Evolutionary conservation across 2,797 vertebrate genomes (phyloP).

Genomic region (Myotis daubentonii): DNA sequence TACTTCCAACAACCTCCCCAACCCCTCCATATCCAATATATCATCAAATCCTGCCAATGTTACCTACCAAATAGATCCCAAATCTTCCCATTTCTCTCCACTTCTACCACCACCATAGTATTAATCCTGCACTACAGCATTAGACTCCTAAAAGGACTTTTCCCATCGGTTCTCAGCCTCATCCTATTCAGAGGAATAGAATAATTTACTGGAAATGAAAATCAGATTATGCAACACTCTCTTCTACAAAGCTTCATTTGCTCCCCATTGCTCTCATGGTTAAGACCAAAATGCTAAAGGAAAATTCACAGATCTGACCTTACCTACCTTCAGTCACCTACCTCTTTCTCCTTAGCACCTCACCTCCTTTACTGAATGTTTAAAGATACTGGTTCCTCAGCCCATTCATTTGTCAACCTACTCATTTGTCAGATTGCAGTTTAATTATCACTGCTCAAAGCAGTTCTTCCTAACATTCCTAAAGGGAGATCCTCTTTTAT

Average conservation of each 20-base stretch:
- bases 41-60: not conserved
- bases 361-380: not conserved
- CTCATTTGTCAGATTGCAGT: not conserved
- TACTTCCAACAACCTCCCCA: not conserved
- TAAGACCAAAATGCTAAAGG: not conserved
- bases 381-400: not conserved
- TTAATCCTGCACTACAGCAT: not conserved
- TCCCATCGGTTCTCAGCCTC: not conserved
- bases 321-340: not conserved
- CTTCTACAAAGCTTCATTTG: not conserved
- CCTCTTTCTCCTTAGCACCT: not conserved
- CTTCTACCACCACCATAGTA: not conserved
- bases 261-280: not conserved
- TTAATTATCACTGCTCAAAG: not conserved
- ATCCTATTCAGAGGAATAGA: not conserved
- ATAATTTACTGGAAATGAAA: not conserved
- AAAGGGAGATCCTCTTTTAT: not conserved
- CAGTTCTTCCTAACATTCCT: not conserved
- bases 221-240: not conserved
- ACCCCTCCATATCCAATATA: not conserved
- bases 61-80: not conserved
- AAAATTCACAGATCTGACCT: not conserved
- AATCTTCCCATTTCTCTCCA: not conserved
- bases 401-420: not conserved
- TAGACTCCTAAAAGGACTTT: not conserved